phyloP scores from a whole-genome alignment of 35 echinoderm and acorn worm species.

The Amphiura filiformis region DNA sequence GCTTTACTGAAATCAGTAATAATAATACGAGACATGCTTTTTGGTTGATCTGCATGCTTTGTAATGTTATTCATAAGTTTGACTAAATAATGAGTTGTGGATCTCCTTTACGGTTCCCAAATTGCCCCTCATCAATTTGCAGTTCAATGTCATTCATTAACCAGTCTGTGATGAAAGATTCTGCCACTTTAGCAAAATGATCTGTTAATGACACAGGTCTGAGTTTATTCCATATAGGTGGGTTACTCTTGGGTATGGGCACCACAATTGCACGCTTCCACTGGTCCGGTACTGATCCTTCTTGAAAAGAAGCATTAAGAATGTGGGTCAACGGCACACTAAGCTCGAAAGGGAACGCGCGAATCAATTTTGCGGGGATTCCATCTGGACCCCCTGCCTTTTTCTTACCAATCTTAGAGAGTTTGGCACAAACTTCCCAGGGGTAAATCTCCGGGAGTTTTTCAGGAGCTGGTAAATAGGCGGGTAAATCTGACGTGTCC shows the following conservation, averaged over 20 bases:
- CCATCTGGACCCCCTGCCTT: conserved; percentile 46
- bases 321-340: conserved; percentile 24
- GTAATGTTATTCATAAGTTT: conserved; percentile 27
- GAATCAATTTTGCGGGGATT: conserved; percentile 36
- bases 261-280: conserved; percentile 47
- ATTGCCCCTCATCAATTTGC: conserved; percentile 32
- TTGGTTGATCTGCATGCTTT: conserved; percentile 29
- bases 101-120: background rate
- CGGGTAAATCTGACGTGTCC: conserved; percentile 18
- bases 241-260: conserved; percentile 31
- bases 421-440: conserved; percentile 35
- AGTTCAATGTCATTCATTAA: conserved; percentile 24
- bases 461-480: conserved; percentile 33
- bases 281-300: conserved; percentile 1
- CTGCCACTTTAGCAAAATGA: conserved; percentile 45
- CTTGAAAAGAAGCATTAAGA: conserved; percentile 34
- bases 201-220: conserved; percentile 48
- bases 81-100: conserved; percentile 37
- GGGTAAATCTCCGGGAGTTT: conserved; percentile 12
- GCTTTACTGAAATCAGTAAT: conserved; percentile 18
- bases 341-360: conserved; percentile 22
- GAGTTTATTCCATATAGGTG: conserved; percentile 28
- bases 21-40: conserved; percentile 2
- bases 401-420: background rate
- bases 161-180: conserved; percentile 41